Evolutionary conservation across 2,888 invertebrate genomes (phyloP).

Genomic region (Prenolepis imparis): DNA sequence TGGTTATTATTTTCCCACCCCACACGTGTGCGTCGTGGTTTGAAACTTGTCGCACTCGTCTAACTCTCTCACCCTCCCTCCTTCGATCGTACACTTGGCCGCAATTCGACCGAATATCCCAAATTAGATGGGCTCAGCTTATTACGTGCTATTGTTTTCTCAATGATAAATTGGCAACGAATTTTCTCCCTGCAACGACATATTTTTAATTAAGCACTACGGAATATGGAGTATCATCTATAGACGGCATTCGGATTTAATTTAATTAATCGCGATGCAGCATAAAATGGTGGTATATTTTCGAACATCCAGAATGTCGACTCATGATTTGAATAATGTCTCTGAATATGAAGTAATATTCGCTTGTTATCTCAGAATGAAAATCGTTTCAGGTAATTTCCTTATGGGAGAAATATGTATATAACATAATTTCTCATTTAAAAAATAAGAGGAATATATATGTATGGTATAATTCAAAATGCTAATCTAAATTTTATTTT

Average conservation of each 20-base stretch:
- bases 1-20: slow-evolving; percentile 49
- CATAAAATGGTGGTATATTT: neutral
- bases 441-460: neutral
- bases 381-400: neutral
- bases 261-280: slow-evolving; percentile 39
- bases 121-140: slow-evolving; percentile 28
- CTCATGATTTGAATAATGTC: slow-evolving; percentile 32
- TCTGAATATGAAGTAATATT: slow-evolving; percentile 7
- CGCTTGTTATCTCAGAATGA: neutral
- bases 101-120: neutral
- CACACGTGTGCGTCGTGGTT: neutral
- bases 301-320: slow-evolving; percentile 6
- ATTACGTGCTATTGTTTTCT: slow-evolving; percentile 13
- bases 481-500: neutral
- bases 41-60: neutral
- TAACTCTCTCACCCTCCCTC: neutral
- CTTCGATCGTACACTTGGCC: neutral
- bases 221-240: slow-evolving; percentile 14
- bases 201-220: slow-evolving; percentile 43
- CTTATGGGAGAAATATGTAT: neutral
- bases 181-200: neutral
- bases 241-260: slow-evolving; percentile 18
- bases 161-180: slow-evolving; percentile 13
- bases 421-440: neutral
- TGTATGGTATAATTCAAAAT: neutral